phyloP scores from a whole-genome alignment of 2,888 invertebrate genomes.

The Cheilosia scutellata region DNA sequence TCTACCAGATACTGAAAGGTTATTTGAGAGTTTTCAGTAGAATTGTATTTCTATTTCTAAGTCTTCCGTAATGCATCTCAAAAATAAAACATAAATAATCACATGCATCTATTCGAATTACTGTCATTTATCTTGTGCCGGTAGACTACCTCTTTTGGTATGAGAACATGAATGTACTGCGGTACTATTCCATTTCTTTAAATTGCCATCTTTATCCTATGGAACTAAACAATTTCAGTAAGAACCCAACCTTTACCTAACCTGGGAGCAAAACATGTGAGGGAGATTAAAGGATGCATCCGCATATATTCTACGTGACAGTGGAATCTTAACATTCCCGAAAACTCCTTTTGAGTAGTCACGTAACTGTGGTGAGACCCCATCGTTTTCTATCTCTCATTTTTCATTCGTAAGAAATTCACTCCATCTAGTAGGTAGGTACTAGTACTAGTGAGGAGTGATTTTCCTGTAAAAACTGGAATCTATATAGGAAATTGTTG shows the following conservation, averaged over 20 bases:
- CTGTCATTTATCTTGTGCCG: neutral
- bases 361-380: neutral
- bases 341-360: constrained; percentile 17
- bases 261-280: neutral
- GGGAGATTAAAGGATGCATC: neutral
- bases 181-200: neutral
- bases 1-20: no score
- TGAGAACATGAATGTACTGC: neutral
- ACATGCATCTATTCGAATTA: neutral
- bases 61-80: neutral
- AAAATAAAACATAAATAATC: neutral
- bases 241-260: neutral
- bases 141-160: neutral
- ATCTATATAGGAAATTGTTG: neutral
- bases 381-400: neutral
- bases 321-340: neutral
- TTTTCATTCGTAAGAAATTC: neutral
- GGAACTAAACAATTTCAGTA: neutral
- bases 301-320: neutral
- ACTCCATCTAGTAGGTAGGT: neutral
- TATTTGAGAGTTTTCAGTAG: no score
- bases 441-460: no score
- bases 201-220: neutral
- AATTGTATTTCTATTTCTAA: no score
- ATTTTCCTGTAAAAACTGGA: neutral